These are phyloP conservation scores for Clavelina lepadiformis DNA, from an alignment of 23 tunicate species.

Conservation along the genomic window DNA sequence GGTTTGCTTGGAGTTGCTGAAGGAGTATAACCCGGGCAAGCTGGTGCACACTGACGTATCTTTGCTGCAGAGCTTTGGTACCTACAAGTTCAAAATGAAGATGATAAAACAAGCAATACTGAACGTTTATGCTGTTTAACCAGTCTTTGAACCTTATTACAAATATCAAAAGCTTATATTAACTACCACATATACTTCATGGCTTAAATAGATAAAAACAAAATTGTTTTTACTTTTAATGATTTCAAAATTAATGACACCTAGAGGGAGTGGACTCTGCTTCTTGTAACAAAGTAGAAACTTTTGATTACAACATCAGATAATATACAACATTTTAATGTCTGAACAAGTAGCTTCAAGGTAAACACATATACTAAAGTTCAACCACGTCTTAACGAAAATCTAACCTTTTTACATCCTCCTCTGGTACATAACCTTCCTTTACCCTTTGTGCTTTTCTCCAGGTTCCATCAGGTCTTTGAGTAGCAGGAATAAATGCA, in stretches of 20 bases:
- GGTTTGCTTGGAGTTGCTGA: not conserved
- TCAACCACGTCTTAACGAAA: not conserved
- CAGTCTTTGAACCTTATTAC: not conserved
- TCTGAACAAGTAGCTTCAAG: not conserved
- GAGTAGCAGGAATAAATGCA: conserved; percentile 93
- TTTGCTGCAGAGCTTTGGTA: conserved; percentile 48
- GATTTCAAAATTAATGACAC: too few relatives aligned
- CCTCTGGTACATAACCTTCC: conserved; percentile 90
- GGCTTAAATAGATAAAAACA: too few relatives aligned
- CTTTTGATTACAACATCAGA: too few relatives aligned
- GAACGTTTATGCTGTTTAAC: not conserved
- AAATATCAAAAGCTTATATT: too few relatives aligned
- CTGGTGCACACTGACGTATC: conserved; percentile 59
- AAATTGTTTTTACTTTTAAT: too few relatives aligned
- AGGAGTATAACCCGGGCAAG: conserved; percentile 62
- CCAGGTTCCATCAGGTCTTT: conserved; percentile 96
- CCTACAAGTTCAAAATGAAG: not conserved
- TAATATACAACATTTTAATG: not conserved
- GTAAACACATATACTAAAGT: not conserved
- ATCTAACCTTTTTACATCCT: conserved; percentile 76
- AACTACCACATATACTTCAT: too few relatives aligned
- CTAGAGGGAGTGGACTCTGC: too few relatives aligned
- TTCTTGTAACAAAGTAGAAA: too few relatives aligned
- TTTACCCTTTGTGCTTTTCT: conserved; percentile 84
- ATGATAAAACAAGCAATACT: not conserved